Evolutionary conservation across 2,797 vertebrate species (phyloP).

Genomic region (Euthynnus affinis): DNA sequence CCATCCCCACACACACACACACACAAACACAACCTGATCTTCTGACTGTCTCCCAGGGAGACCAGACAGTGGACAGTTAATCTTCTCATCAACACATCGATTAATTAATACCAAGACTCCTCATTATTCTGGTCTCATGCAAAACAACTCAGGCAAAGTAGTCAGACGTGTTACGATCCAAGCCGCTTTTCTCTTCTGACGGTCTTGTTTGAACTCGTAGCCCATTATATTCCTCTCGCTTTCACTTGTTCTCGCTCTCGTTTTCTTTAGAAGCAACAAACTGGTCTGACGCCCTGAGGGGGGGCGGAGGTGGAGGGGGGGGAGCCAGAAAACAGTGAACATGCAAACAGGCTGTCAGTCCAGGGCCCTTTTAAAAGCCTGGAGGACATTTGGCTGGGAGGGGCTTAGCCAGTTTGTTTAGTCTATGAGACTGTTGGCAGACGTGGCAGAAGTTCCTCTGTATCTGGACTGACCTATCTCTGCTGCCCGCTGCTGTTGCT

Average conservation of each 20-base stretch:
- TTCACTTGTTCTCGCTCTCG: slow-evolving; percentile 47
- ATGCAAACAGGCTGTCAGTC: slow-evolving; percentile 66
- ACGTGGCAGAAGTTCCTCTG: slow-evolving; percentile 67
- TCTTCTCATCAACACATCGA: slow-evolving; percentile 71
- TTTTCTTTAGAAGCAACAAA: slow-evolving; percentile 64
- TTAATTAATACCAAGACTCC: slow-evolving; percentile 69
- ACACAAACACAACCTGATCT: slow-evolving; percentile 48
- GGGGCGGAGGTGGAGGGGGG: not conserved
- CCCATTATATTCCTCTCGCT: slow-evolving; percentile 41
- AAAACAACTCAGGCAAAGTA: slow-evolving; percentile 52
- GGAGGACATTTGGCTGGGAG: slow-evolving; percentile 57
- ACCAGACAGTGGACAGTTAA: slow-evolving; percentile 71
- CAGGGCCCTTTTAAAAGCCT: slow-evolving; percentile 57
- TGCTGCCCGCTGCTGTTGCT: slow-evolving; percentile 33
- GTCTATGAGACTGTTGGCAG: slow-evolving; percentile 74
- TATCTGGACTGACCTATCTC: slow-evolving; percentile 59
- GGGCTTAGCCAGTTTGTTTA: slow-evolving; percentile 72
- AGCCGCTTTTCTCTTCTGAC: slow-evolving; percentile 33
- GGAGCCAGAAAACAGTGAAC: slow-evolving; percentile 32
- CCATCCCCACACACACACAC: slow-evolving; percentile 5
- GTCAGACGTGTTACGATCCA: slow-evolving; percentile 38
- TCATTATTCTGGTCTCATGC: slow-evolving; percentile 61
- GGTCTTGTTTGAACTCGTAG: slow-evolving; percentile 60
- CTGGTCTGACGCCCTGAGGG: slow-evolving; percentile 46
- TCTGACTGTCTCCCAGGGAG: slow-evolving; percentile 67